Conservation (phyloP, 2,797 vertebrate species). For the Vultur gryphus region DNA sequence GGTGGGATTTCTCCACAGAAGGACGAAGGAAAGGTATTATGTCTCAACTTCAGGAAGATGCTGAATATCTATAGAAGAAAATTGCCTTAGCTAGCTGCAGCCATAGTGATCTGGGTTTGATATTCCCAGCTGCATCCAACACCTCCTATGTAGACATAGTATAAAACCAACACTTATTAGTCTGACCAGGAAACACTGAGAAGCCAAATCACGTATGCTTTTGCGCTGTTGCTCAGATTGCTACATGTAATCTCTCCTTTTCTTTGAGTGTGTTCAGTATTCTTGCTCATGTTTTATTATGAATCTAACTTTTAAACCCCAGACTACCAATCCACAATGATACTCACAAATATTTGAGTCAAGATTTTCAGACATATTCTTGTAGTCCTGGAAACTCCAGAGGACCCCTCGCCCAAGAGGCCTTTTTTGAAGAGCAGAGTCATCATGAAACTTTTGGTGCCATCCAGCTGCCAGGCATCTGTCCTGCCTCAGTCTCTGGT, state of each 20-base stretch:
- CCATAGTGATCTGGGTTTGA: neutral
- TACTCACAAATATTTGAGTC: neutral
- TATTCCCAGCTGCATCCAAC: neutral
- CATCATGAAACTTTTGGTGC: neutral
- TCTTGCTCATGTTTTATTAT: neutral
- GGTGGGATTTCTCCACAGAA: neutral
- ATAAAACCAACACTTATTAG: neutral
- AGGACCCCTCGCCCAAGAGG: neutral
- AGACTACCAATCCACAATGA: neutral
- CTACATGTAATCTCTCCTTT: neutral
- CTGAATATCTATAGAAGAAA: neutral
- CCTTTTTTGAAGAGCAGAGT: neutral
- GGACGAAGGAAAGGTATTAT: neutral
- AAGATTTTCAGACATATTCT: neutral
- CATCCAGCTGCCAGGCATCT: neutral
- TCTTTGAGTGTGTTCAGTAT: neutral
- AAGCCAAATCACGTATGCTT: neutral
- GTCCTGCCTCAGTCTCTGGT: neutral
- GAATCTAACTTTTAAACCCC: neutral
- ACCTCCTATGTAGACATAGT: neutral
- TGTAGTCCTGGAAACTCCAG: neutral
- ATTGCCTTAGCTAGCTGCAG: neutral
- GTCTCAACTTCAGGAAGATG: neutral
- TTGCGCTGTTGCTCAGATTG: neutral
- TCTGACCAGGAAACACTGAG: neutral